Conservation (phyloP, 2,797 vertebrate genomes). For the Helarctos malayanus region DNA sequence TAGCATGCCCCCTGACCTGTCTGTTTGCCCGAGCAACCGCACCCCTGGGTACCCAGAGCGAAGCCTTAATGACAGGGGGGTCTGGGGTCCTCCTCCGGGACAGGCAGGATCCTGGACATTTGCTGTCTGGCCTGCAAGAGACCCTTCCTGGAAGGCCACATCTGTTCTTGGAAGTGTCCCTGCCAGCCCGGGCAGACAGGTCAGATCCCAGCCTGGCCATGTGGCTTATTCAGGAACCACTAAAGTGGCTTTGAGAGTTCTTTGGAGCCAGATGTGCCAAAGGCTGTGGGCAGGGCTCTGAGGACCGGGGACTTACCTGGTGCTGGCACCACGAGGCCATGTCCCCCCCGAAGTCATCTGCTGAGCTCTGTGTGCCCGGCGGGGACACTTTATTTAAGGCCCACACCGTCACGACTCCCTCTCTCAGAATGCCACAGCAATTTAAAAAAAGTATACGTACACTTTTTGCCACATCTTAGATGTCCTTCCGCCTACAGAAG, state of each 20-base stretch:
- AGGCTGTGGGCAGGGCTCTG: not conserved
- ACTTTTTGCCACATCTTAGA: constrained; percentile 68
- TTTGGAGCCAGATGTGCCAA: not conserved
- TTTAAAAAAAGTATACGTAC: constrained; percentile 70
- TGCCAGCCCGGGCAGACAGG: not conserved
- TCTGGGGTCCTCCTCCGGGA: not conserved
- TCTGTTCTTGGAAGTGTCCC: constrained; percentile 17
- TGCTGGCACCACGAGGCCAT: not conserved
- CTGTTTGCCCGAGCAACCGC: not conserved
- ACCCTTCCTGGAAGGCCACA: not conserved
- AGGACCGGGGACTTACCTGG: not conserved
- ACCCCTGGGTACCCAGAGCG: not conserved
- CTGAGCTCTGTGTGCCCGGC: accelerated
- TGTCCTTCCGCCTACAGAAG: constrained; percentile 78
- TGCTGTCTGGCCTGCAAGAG: not conserved
- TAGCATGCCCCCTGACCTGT: accelerated
- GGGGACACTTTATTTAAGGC: constrained; percentile 11
- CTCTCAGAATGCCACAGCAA: constrained; percentile 82
- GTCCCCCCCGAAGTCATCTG: not conserved
- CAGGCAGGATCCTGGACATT: not conserved
- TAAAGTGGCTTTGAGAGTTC: not conserved
- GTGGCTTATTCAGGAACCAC: not conserved
- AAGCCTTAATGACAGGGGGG: too few species aligned
- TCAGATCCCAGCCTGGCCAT: not conserved
- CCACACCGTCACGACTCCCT: constrained; percentile 85